Conservation (phyloP, 1,140 invertebrate species). For the Scaptomyza hsui region DNA sequence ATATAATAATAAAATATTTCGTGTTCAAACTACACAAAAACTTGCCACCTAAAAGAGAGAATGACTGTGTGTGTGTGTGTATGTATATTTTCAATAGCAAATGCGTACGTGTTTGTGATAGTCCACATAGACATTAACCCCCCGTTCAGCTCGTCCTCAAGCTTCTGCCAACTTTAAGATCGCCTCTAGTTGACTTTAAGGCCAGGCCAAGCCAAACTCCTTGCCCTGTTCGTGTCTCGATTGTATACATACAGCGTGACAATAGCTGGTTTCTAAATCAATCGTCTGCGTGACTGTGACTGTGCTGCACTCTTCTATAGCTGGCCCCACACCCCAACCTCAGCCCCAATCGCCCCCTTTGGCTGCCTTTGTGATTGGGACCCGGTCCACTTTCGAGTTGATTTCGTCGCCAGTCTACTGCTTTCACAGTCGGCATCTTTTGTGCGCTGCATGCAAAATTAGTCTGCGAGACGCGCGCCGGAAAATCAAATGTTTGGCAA, state of each 20-base stretch:
- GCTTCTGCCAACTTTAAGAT: conserved; percentile 14
- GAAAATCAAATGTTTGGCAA: conserved; percentile 71
- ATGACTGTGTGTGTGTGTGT: conserved; percentile 12
- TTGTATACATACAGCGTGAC: conserved; percentile 70
- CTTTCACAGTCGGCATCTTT: conserved; percentile 25
- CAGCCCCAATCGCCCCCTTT: neutral
- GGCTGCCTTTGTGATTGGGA: conserved; percentile 9
- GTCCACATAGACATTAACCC: conserved; percentile 28
- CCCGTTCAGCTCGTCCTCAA: neutral
- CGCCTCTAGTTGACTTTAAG: conserved; percentile 49
- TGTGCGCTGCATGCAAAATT: conserved; percentile 80
- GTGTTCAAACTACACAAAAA: conserved; percentile 77
- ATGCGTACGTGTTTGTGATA: conserved; percentile 65
- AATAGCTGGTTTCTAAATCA: conserved; percentile 77
- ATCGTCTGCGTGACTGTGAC: conserved; percentile 72
- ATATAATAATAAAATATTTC: conserved; percentile 83
- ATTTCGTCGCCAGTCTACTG: conserved; percentile 14
- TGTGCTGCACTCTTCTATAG: neutral
- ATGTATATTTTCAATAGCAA: conserved; percentile 57
- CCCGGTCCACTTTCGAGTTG: conserved; percentile 17
- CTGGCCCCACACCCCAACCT: neutral
- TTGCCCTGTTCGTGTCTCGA: conserved; percentile 19
- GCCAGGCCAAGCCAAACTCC: conserved; percentile 8
- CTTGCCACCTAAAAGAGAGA: conserved; percentile 21
- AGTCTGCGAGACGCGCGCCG: conserved; percentile 39